These are phyloP conservation scores for Poeciliopsis paucimaculata DNA, from an alignment of 2,797 vertebrate genomes.

Conservation along the genomic window DNA sequence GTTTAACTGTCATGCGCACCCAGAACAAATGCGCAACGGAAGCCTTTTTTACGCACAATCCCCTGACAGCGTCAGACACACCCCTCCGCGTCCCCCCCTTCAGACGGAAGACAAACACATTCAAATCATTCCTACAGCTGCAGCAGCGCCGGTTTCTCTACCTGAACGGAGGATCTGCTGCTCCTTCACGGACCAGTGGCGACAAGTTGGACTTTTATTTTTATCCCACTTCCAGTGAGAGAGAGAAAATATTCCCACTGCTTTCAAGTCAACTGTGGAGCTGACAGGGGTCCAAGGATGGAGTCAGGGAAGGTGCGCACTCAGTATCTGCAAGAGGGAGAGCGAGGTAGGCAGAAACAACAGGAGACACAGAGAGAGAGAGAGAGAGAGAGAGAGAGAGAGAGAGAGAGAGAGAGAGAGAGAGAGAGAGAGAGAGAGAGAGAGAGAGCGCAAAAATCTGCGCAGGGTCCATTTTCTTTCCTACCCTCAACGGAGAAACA, in stretches of 20 bases:
- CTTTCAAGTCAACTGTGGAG: conserved; percentile 21
- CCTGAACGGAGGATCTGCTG: conserved; percentile 51
- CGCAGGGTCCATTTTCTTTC: conserved; percentile 47
- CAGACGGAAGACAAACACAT: conserved; percentile 29
- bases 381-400: conserved; percentile 1
- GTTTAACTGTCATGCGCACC: conserved; percentile 41
- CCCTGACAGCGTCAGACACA: conserved; percentile 52
- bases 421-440: conserved; percentile 9
- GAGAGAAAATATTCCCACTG: conserved; percentile 38
- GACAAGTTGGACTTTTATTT: conserved; percentile 42
- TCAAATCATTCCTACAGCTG: conserved; percentile 47
- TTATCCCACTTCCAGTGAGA: conserved; percentile 39
- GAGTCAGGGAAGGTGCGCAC: conserved; percentile 53
- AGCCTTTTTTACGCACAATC: conserved; percentile 56
- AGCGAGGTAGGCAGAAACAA: conserved; percentile 13
- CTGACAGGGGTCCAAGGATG: conserved; percentile 45
- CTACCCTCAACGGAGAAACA: conserved; percentile 5
- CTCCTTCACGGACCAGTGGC: conserved; percentile 50
- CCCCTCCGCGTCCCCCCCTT: conserved; percentile 38
- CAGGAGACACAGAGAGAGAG: conserved; percentile 18
- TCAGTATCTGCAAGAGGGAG: conserved; percentile 51
- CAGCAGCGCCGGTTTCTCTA: conserved; percentile 42
- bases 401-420: conserved; percentile 19
- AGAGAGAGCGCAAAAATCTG: conserved; percentile 41
- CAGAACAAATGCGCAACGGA: conserved; percentile 45